Percentiles rank a stretch among this genome's conserved stretches.
phyloP scores from a whole-genome alignment of 2,113 vertebrate genomes.

The Onychorhynchus coronatus region DNA sequence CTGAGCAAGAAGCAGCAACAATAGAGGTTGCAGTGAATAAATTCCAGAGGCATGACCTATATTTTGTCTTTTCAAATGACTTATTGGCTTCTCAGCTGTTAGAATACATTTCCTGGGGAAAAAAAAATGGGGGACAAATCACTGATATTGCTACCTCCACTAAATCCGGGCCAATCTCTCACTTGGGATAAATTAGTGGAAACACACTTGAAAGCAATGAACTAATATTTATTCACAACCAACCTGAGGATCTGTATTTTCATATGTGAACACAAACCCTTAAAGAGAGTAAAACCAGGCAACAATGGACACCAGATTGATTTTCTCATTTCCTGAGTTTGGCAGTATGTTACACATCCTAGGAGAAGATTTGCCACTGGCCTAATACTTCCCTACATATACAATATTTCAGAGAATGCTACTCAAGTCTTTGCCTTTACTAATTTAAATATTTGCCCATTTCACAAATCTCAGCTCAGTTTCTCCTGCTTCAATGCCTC shows the following conservation, averaged over 20 bases:
- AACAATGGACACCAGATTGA: neutral
- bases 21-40: neutral
- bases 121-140: neutral
- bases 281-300: neutral
- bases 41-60: neutral
- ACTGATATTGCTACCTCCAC: neutral
- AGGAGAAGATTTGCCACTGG: conserved; percentile 16
- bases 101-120: neutral
- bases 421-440: neutral
- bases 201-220: neutral
- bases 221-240: conserved; percentile 9
- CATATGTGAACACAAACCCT: neutral
- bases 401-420: neutral
- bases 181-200: neutral
- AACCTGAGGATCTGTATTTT: neutral
- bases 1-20: neutral
- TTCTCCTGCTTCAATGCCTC: neutral
- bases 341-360: neutral
- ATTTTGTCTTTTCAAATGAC: conserved; percentile 16
- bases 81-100: neutral
- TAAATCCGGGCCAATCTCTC: neutral
- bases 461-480: neutral
- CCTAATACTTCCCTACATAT: neutral
- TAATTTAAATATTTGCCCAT: conserved; percentile 26
- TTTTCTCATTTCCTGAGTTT: conserved; percentile 23